These are phyloP conservation scores for Pardosa pseudoannulata DNA, from an alignment of 2,888 invertebrate genomes.

Conservation along the genomic window DNA sequence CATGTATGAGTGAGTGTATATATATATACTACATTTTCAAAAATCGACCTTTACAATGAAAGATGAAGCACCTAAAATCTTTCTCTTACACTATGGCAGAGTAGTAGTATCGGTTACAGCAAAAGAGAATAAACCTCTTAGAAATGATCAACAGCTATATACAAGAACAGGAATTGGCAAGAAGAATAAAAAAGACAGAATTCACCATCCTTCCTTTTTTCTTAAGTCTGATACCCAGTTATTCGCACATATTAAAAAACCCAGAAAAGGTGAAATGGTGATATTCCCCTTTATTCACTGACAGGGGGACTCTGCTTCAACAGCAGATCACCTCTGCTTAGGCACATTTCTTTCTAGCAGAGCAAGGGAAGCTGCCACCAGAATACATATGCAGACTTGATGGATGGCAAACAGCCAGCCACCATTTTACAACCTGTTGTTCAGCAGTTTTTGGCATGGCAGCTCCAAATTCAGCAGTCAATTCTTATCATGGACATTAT, in stretches of 20 bases:
- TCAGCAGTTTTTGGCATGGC: background rate
- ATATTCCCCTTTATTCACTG: constrained; percentile 66
- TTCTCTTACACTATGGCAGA: constrained; percentile 72
- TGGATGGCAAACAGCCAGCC: constrained; percentile 21
- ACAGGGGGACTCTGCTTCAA: constrained; percentile 64
- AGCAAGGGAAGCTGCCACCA: constrained; percentile 32
- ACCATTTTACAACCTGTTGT: background rate
- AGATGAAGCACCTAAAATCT: constrained; percentile 72
- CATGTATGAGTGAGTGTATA: constrained; percentile 41
- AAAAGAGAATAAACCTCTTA: constrained; percentile 73
- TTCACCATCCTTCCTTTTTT: constrained; percentile 71
- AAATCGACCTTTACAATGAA: constrained; percentile 66
- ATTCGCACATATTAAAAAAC: constrained; percentile 47
- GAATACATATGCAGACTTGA: background rate
- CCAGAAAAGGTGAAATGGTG: constrained; percentile 71
- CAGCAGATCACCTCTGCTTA: constrained; percentile 69
- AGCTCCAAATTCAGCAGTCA: constrained; percentile 1
- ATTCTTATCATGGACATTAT: constrained; percentile 28
- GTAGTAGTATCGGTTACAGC: constrained; percentile 68
- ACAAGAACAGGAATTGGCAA: constrained; percentile 73
- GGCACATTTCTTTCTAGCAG: constrained; percentile 68
- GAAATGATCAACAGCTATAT: constrained; percentile 72
- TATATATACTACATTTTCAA: constrained; percentile 66
- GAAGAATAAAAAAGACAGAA: constrained; percentile 72
- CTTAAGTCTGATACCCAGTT: constrained; percentile 16